A percentile compares a stretch with the other conserved stretches of the same genome.
These are phyloP conservation scores for Rallus crepitans DNA, from an alignment of 2,797 vertebrate species.

Conservation along the genomic window DNA sequence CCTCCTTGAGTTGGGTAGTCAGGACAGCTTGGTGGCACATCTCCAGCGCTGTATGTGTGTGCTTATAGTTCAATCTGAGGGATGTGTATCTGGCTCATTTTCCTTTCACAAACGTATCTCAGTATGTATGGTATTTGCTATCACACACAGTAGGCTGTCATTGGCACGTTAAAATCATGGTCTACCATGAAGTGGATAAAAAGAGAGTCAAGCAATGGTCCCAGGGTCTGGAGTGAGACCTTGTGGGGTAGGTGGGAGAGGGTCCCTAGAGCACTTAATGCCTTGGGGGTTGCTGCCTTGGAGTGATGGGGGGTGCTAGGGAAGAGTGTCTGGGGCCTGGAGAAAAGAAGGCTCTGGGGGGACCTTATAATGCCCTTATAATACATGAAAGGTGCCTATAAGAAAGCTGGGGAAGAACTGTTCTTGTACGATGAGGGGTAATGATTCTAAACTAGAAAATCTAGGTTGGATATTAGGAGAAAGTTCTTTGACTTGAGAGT, in stretches of 20 bases:
- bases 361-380: no score
- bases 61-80: not conserved
- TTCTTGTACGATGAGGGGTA: no score
- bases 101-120: not conserved
- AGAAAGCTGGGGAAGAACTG: no score
- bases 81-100: not conserved
- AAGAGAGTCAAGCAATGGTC: not conserved
- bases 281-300: not conserved
- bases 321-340: not conserved
- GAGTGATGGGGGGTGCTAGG: fast-evolving
- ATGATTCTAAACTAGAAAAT: no score
- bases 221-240: not conserved
- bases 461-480: no score
- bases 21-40: not conserved
- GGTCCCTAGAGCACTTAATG: not conserved
- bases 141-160: not conserved
- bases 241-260: not conserved
- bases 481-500: no score
- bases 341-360: no score
- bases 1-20: not conserved
- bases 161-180: fast-evolving
- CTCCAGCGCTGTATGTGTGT: not conserved
- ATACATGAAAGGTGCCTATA: no score
- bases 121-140: not conserved
- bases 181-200: not conserved